Percentiles rank a stretch among this genome's conserved stretches.
phyloP scores from a whole-genome alignment of 2,888 invertebrate species.

The Xestia rhomboidea region DNA sequence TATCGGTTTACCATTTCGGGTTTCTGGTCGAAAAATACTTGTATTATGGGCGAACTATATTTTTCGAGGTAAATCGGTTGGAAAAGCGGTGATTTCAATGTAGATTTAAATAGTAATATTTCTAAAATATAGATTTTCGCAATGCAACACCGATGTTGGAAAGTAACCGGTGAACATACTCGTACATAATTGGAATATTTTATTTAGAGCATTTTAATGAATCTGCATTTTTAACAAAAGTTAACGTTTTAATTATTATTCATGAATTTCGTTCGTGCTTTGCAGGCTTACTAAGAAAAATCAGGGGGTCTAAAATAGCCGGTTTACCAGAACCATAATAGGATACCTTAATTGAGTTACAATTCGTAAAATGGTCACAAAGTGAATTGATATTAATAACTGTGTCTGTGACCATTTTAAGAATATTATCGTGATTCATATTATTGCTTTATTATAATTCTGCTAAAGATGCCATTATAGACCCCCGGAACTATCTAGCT shows the following conservation, averaged over 20 bases:
- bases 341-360: neutral
- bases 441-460: neutral
- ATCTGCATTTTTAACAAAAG: neutral
- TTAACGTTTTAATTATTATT: neutral
- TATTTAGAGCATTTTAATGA: neutral
- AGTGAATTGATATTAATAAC: neutral
- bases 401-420: neutral
- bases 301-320: neutral
- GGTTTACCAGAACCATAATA: neutral
- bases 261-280: neutral
- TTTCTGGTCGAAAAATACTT: slow-evolving; percentile 26
- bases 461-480: neutral
- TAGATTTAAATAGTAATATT: slow-evolving; percentile 5
- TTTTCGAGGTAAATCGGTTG: slow-evolving; percentile 20
- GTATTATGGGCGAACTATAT: slow-evolving; percentile 25
- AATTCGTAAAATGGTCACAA: neutral
- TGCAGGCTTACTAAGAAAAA: neutral
- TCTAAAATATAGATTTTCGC: neutral
- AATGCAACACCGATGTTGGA: neutral
- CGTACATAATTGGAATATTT: neutral
- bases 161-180: neutral
- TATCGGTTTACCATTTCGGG: slow-evolving; percentile 31
- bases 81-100: slow-evolving; percentile 24
- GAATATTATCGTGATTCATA: neutral
- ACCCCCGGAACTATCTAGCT: neutral